A percentile compares a stretch with the other conserved stretches of the same genome.
phyloP scores from a whole-genome alignment of 1,140 invertebrate species.

The Drosophila saltans region DNA sequence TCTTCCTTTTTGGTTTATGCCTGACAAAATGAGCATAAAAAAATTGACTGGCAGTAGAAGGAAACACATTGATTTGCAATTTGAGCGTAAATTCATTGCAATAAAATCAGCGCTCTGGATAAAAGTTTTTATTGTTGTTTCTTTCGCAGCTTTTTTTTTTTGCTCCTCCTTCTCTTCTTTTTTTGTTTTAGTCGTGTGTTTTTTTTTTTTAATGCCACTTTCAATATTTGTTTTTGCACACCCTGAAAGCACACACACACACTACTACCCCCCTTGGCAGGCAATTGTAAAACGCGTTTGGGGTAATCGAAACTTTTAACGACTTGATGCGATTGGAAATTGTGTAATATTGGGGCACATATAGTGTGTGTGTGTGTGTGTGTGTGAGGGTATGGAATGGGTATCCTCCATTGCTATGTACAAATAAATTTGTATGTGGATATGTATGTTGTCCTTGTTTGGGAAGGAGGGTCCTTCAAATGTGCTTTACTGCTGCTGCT shows the following conservation, averaged over 20 bases:
- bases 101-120: conserved; percentile 68
- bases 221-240: conserved; percentile 78
- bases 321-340: conserved; percentile 81
- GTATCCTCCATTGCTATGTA: conserved; percentile 22
- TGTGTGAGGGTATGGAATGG: conserved; percentile 5
- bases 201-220: conserved; percentile 75
- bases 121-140: conserved; percentile 47
- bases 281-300: conserved; percentile 78
- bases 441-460: conserved; percentile 41
- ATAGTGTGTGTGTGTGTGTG: conserved; percentile 30
- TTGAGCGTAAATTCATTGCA: conserved; percentile 78
- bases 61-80: conserved; percentile 81
- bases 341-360: conserved; percentile 76
- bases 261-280: conserved; percentile 14
- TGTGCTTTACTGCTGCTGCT: conserved; percentile 53
- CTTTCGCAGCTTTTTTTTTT: conserved; percentile 29
- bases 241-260: conserved; percentile 22
- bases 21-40: conserved; percentile 54
- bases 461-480: conserved; percentile 68
- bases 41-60: conserved; percentile 70
- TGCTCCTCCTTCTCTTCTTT: neutral
- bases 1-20: conserved; percentile 4
- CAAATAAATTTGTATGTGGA: conserved; percentile 48
- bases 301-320: conserved; percentile 81
- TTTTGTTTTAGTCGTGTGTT: conserved; percentile 1